A percentile compares a stretch with the other conserved stretches of the same genome.
These are phyloP conservation scores for Melanotus villosus DNA, from an alignment of 2,888 invertebrate genomes.

Conservation along the genomic window DNA sequence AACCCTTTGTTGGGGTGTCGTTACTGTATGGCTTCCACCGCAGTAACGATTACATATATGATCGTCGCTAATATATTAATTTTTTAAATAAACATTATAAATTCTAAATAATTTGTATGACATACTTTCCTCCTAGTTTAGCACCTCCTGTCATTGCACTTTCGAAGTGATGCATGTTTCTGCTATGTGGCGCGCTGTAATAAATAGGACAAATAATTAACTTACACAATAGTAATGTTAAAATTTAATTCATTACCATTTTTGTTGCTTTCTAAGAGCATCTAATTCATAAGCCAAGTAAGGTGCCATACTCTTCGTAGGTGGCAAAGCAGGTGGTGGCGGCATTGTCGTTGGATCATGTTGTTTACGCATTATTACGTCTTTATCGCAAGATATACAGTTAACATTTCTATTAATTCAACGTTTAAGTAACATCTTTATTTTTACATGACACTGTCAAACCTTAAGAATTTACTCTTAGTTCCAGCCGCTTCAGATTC, in stretches of 20 bases:
- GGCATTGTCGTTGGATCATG: conserved; percentile 69
- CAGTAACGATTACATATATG: conserved; percentile 81
- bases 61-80: conserved; percentile 54
- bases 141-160: conserved; percentile 62
- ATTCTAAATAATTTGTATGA: conserved; percentile 6
- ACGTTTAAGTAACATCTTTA: neutral
- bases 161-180: conserved; percentile 68
- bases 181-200: conserved; percentile 58
- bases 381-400: conserved; percentile 84
- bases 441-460: neutral
- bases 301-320: conserved; percentile 76
- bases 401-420: conserved; percentile 74
- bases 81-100: neutral
- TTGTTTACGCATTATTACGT: conserved; percentile 79
- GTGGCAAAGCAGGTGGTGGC: conserved; percentile 71
- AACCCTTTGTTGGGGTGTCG: conserved; percentile 81
- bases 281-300: conserved; percentile 82
- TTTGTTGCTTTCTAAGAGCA: conserved; percentile 69
- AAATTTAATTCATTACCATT: conserved; percentile 62
- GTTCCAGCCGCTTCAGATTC: conserved; percentile 83
- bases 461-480: conserved; percentile 76
- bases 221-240: neutral
- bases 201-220: neutral
- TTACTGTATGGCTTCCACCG: conserved; percentile 83
- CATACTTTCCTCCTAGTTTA: conserved; percentile 58